These are phyloP conservation scores for Botia kubotai DNA, from an alignment of 2,797 vertebrate genomes.

Conservation along the genomic window DNA sequence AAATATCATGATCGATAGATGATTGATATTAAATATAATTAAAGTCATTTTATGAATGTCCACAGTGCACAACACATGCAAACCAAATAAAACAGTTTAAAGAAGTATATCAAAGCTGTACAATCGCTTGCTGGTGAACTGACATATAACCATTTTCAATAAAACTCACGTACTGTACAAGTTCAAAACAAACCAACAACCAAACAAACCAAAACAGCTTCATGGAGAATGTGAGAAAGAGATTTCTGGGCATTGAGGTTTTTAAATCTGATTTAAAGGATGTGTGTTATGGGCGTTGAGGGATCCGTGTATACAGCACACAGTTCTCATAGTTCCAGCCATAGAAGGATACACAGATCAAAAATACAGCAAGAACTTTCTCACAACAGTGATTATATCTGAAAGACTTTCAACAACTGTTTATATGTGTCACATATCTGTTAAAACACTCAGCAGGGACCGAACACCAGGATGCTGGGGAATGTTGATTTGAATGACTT, in stretches of 20 bases:
- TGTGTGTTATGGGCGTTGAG: neutral
- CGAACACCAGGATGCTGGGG: slow-evolving; percentile 2
- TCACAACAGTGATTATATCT: neutral
- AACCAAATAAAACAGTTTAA: too few relatives aligned
- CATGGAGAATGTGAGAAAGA: neutral
- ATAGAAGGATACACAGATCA: slow-evolving; percentile 18
- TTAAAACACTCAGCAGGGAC: slow-evolving; percentile 7
- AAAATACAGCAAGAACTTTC: neutral
- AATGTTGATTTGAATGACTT: slow-evolving; percentile 30
- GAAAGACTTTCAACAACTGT: slow-evolving; percentile 7
- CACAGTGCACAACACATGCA: too few relatives aligned
- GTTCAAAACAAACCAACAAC: too few relatives aligned
- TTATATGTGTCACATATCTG: neutral
- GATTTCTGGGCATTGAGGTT: neutral
- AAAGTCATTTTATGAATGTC: too few relatives aligned
- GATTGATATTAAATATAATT: too few relatives aligned
- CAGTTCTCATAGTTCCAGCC: slow-evolving; percentile 48
- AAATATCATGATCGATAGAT: too few relatives aligned
- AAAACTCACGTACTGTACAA: neutral
- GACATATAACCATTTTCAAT: neutral
- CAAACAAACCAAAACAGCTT: neutral
- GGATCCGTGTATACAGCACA: neutral
- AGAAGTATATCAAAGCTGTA: too few relatives aligned
- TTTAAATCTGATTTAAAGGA: neutral
- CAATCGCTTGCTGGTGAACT: neutral